A percentile compares a stretch with the other conserved stretches of the same genome.
Evolutionary conservation across 2,888 invertebrate species (phyloP).

Genomic region (Hypomecis atomaria): DNA sequence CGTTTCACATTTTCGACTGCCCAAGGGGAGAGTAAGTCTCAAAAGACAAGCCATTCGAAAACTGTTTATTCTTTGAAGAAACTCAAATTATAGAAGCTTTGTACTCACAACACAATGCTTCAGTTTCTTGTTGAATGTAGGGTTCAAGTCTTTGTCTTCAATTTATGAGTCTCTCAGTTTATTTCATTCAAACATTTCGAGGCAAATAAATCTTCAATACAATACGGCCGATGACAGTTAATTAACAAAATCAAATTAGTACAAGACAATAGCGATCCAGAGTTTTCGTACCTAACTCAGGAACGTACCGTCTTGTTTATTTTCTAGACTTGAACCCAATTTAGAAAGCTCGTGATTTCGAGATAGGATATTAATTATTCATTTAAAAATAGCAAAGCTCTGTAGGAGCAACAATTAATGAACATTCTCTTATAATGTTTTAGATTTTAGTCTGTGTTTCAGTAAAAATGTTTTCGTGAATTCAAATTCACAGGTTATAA

Average conservation of each 20-base stretch:
- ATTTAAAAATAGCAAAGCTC: conserved; percentile 1
- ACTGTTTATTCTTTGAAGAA: too few species aligned
- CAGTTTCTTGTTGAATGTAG: too few species aligned
- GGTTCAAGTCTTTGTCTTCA: background rate
- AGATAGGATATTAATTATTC: conserved; percentile 8
- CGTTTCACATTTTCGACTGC: too few species aligned
- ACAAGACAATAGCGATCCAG: conserved; percentile 11
- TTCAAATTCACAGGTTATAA: too few species aligned
- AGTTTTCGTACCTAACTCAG: conserved; percentile 12
- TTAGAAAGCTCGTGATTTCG: background rate
- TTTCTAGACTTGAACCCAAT: conserved; percentile 4
- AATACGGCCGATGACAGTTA: conserved; percentile 10
- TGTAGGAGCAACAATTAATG: background rate
- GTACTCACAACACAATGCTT: background rate
- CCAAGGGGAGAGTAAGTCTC: too few species aligned
- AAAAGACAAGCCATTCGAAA: too few species aligned
- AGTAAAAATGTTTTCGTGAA: background rate
- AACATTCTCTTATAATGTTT: background rate
- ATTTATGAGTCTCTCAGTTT: background rate
- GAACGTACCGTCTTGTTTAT: conserved; percentile 1
- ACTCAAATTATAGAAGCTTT: background rate
- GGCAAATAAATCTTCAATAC: conserved; percentile 11
- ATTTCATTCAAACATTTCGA: conserved; percentile 2
- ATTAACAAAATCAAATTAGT: conserved; percentile 19
- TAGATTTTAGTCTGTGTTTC: background rate